Base-by-base conservation (phyloP, 2,888 invertebrate genomes). In the Galerucella calmariensis region DNA sequence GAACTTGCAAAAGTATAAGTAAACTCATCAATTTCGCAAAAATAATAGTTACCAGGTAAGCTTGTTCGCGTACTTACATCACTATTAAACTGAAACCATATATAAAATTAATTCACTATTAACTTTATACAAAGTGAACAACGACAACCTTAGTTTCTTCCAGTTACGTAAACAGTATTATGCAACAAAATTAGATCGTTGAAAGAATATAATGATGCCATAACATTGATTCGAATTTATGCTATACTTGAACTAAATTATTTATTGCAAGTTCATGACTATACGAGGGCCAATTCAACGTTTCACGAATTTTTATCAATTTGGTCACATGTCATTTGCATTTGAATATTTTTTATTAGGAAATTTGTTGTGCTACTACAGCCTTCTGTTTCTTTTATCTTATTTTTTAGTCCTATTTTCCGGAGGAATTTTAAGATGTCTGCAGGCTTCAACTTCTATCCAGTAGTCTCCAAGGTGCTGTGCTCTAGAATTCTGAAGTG, bases 201-300 rank as follows among this genome's bases (percentile, higher is more conserved):
- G 9, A 53, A 53, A 53, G 11, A 16, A 53, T 53, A 16, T 20
- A n/a, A 16, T 9, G 6, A 20, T 56, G 56, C 10, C 16, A 1
- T 20, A 56, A 20, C 56, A 56, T 20, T 56, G 56, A 56, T 56
- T 9, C 56, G 6, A 56, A 56, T 20, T 16, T 56, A 20, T 56
- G n/a, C 5, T 56, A 56, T 56, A 16, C 56, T 56, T 56, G 56
- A 56, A 56, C 56, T 56, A 56, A 16, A 56, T 56, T 56, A 10
- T n/a, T 56, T 16, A 56, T 56, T 20, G 20, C 56, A 56, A 56
- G 56, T 56, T 56, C 20, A 56, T 16, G 20, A 16, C 9, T 56
- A 56, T 16, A 9, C 8, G 20, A 20, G 16, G 56, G 1, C 9
- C 56, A 56, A 20, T 56, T 35, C 35, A 8, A 8, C 8, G 10